phyloP scores from a whole-genome alignment of 2,113 vertebrate genomes.

The Salvelinus fontinalis region DNA sequence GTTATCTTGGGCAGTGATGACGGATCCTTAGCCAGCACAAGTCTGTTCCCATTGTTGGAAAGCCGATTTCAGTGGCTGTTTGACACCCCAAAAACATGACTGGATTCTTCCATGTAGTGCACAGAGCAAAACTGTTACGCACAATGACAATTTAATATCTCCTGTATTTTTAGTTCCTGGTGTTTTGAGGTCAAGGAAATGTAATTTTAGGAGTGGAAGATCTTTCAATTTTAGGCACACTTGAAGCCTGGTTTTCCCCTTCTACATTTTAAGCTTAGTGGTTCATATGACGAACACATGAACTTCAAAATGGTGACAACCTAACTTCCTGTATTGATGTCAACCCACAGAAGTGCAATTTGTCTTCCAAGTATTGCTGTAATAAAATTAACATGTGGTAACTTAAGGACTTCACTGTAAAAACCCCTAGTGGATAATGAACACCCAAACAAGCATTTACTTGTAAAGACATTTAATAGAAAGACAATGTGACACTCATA shows the following conservation, averaged over 20 bases:
- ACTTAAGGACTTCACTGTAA: not conserved
- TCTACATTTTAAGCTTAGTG: too few relatives aligned
- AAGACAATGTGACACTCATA: constrained; percentile 77
- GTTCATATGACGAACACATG: too few relatives aligned
- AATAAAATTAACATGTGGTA: not conserved
- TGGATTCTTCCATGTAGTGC: constrained; percentile 76
- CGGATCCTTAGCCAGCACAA: not conserved
- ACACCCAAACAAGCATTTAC: not conserved
- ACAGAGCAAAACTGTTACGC: constrained; percentile 70
- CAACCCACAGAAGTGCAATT: too few relatives aligned
- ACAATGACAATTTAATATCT: not conserved
- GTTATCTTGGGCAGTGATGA: constrained; percentile 8
- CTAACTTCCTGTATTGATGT: too few relatives aligned
- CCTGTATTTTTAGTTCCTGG: not conserved
- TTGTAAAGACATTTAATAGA: constrained; percentile 79
- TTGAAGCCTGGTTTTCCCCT: too few relatives aligned
- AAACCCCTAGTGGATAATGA: too few relatives aligned
- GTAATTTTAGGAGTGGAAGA: too few relatives aligned
- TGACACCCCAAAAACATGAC: constrained; percentile 66
- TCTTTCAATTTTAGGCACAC: too few relatives aligned
- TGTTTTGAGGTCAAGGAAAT: too few relatives aligned
- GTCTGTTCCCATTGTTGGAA: constrained; percentile 37
- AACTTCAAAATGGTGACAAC: too few relatives aligned
- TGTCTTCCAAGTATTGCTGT: too few relatives aligned
- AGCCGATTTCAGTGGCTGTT: constrained; percentile 46